Percentiles rank a stretch among this genome's conserved stretches.
phyloP scores from a whole-genome alignment of 2,888 invertebrate genomes.

The Dryococelus australis region DNA sequence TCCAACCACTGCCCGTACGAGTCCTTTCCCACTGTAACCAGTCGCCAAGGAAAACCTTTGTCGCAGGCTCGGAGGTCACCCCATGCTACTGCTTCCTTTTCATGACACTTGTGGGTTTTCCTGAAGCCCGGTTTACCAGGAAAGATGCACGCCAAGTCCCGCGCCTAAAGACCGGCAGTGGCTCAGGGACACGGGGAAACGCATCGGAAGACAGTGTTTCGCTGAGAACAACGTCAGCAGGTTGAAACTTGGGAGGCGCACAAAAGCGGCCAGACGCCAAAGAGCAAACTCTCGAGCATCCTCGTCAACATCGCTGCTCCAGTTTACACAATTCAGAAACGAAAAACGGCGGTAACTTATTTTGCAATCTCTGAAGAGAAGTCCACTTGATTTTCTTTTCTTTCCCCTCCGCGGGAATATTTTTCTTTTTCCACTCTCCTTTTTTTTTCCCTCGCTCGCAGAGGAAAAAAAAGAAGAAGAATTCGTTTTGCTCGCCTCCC shows the following conservation, averaged over 20 bases:
- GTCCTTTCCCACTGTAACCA: too few relatives aligned
- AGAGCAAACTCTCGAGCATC: slow-evolving; percentile 20
- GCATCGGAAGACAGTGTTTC: too few relatives aligned
- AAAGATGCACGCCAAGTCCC: too few relatives aligned
- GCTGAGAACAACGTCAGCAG: too few relatives aligned
- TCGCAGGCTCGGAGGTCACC: too few relatives aligned
- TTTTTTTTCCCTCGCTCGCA: not conserved
- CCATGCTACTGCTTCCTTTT: too few relatives aligned
- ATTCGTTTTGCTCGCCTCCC: slow-evolving; percentile 19
- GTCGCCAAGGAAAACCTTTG: too few relatives aligned
- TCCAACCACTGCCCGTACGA: too few relatives aligned
- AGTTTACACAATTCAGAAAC: slow-evolving; percentile 25
- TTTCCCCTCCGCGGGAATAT: slow-evolving; percentile 1
- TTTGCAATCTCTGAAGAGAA: slow-evolving; percentile 29
- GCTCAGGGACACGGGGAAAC: too few relatives aligned
- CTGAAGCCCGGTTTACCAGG: too few relatives aligned
- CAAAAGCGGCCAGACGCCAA: not conserved
- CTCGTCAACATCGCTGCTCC: slow-evolving; percentile 5
- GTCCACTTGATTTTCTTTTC: slow-evolving; percentile 26
- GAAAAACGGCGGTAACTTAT: slow-evolving; percentile 23
- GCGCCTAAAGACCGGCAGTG: too few relatives aligned
- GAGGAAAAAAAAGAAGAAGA: not conserved
- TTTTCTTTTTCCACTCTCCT: not conserved
- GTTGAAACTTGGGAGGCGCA: not conserved
- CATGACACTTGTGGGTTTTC: too few relatives aligned